Evolutionary conservation across 2,797 vertebrate genomes (phyloP).

Genomic region (Triplophysa bombifrons): DNA sequence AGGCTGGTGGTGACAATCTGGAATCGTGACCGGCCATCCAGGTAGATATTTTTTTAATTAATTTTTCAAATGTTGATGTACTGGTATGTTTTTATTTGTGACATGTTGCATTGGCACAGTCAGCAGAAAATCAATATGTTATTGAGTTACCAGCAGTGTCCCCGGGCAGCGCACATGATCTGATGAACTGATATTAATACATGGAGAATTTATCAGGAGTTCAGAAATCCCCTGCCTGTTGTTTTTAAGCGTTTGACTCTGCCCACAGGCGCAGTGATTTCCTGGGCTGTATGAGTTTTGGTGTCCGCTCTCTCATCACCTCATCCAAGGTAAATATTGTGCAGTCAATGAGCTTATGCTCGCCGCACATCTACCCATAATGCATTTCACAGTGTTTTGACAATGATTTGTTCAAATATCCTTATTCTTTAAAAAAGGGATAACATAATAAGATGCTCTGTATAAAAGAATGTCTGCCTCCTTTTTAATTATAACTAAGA

Average conservation of each 20-base stretch:
- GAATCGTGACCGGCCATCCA: slow-evolving; percentile 59
- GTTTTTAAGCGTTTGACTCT: slow-evolving; percentile 33
- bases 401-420: neutral
- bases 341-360: neutral
- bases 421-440: too few relatives aligned
- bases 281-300: slow-evolving; percentile 73
- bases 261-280: slow-evolving; percentile 69
- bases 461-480: neutral
- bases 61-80: too few relatives aligned
- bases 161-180: neutral
- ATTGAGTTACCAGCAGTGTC: neutral
- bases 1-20: slow-evolving; percentile 68
- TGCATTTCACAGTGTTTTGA: neutral
- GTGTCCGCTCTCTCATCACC: slow-evolving; percentile 62
- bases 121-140: slow-evolving; percentile 7
- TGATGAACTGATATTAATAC: neutral
- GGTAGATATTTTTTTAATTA: slow-evolving; percentile 39
- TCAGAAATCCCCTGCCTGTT: neutral
- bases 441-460: neutral
- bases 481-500: too few relatives aligned
- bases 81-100: neutral
- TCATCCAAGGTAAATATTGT: slow-evolving; percentile 77
- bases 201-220: neutral
- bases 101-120: neutral
- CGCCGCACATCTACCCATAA: neutral